Evolutionary conservation across 1,140 invertebrate species (phyloP).

Genomic region (Cyclargus thomasi): DNA sequence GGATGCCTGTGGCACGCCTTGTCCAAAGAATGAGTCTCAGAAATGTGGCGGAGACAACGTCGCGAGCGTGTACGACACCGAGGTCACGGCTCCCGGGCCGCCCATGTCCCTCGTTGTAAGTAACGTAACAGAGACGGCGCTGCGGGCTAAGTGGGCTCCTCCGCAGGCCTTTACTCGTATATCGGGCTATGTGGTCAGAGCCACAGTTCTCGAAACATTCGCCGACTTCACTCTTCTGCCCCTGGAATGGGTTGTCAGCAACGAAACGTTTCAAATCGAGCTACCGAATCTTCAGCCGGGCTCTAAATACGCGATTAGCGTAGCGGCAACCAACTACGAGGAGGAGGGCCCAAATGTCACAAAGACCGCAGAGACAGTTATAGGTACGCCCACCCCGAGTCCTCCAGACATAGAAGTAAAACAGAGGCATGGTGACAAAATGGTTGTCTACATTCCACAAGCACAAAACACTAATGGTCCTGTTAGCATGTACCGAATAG

Average conservation of each 20-base stretch:
- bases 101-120: slow-evolving; percentile 63
- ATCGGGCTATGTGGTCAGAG: slow-evolving; percentile 68
- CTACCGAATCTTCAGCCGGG: slow-evolving; percentile 82
- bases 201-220: slow-evolving; percentile 67
- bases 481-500: slow-evolving; percentile 81
- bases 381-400: slow-evolving; percentile 80
- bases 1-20: slow-evolving; percentile 63
- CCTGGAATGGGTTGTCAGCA: slow-evolving; percentile 72
- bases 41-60: slow-evolving; percentile 73
- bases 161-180: slow-evolving; percentile 63
- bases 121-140: slow-evolving; percentile 73
- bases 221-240: slow-evolving; percentile 48
- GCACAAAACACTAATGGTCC: slow-evolving; percentile 85
- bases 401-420: slow-evolving; percentile 80
- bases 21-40: slow-evolving; percentile 73
- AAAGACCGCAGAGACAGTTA: slow-evolving; percentile 78
- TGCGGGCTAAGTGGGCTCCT: slow-evolving; percentile 66
- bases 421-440: slow-evolving; percentile 73
- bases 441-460: slow-evolving; percentile 78
- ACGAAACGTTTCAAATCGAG: slow-evolving; percentile 65
- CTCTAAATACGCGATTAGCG: slow-evolving; percentile 82
- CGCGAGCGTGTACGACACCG: slow-evolving; percentile 75
- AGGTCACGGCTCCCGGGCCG: slow-evolving; percentile 59
- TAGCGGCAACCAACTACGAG: slow-evolving; percentile 78
- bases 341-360: slow-evolving; percentile 77